Evolutionary conservation across 1,140 invertebrate genomes (phyloP), one percentile per base, ranked within the genome.

Genomic region (Drosophila sturtevanti): DNA sequence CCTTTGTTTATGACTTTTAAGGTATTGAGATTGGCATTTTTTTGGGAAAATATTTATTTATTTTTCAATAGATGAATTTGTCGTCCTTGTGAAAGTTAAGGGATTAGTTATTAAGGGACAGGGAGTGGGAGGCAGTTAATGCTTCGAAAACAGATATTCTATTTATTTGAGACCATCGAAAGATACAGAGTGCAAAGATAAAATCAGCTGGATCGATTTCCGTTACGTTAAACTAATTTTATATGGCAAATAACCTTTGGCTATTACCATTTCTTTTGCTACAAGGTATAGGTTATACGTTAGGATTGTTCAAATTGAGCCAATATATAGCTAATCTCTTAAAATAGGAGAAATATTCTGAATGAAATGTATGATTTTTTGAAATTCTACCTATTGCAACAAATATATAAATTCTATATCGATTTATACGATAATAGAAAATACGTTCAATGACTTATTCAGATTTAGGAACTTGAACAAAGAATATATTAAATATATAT

Each of bases 31-130:
- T 56, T 56, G 10, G 22, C 10, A 34, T 63, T 68, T 63, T 68
- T 66, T 55, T 21, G 35, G 59, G 18, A 66, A 77, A 81, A 61
- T n/a, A n/a, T n/a, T n/a, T n/a, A n/a, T 51, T 76, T 63, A 16
- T 12, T 41, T 14, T 4, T 16, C 11, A 5, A 35, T 35, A 0
- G 10, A 38, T 14, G 12, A 38, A 38, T 5, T 18, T 16, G 14
- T 16, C 9, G 14, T 44, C 38, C 38, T 44, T 18, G 4, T 4
- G 0, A 41, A 14, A 41, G 14, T 6, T 41, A 6, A 41, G 38
- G 38, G 14, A 9, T 18, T 44, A 10, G 14, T 44, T 10, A 16
- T 31, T 31, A 6, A 31, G 4, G n/a, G n/a, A n/a, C n/a, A n/a
- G 6, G 41, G 41, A 18, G 41, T n/a, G n/a, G 4, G 2, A 16